Base-by-base conservation (phyloP, 2,113 vertebrate genomes). In the Eptatretus burgeri region DNA sequence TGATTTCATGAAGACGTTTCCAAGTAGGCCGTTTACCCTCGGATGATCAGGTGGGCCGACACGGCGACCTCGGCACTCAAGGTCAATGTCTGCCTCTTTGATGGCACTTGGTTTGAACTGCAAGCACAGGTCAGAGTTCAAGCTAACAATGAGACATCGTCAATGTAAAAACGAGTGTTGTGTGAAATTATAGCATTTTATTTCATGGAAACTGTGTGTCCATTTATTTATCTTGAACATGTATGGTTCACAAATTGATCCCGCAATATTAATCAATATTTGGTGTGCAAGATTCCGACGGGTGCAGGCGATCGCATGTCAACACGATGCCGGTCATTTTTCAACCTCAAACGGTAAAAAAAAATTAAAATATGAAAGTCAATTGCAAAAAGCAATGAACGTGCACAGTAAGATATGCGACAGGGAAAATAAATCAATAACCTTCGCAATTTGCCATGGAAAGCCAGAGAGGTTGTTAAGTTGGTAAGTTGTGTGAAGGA, bases 391-490 rank as follows among this genome's bases (percentile, higher is more conserved):
- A 41, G 27, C 27, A 41, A 41, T 41, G 27, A 5, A 41, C 27
- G 27, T 41, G 27, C 27, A 41, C 7, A 5, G 27, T 41, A 41
- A 41, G 7, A 41, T 41, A 41, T 41, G 7, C 7, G 27, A 3
- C 27, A 41, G 7, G 7, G 27, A 7, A 41, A 41, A 41, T 60
- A 10, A 60, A 60, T n/a, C 20, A 60, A n/a, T 17, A 13, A 60
- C 56, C 56, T 60, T 60, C 20, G n/a, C 56, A 60, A 17, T n/a
- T 60, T 60, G 56, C n/a, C 12, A 13, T 60, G n/a, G 56, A 60
- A 60, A 11, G 56, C 13, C n/a, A 60, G n/a, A 20, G 56, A 60
- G n/a, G 56, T 17, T n/a, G n/a, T 60, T n/a, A 17, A n/a, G 20
- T 60, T 17, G 11, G 56, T 20, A 10, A 60, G n/a, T 10, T 60